Evolutionary conservation across 2,888 invertebrate species (phyloP), one percentile per base, ranked within the genome.

Genomic region (Drosophila longiperda): DNA sequence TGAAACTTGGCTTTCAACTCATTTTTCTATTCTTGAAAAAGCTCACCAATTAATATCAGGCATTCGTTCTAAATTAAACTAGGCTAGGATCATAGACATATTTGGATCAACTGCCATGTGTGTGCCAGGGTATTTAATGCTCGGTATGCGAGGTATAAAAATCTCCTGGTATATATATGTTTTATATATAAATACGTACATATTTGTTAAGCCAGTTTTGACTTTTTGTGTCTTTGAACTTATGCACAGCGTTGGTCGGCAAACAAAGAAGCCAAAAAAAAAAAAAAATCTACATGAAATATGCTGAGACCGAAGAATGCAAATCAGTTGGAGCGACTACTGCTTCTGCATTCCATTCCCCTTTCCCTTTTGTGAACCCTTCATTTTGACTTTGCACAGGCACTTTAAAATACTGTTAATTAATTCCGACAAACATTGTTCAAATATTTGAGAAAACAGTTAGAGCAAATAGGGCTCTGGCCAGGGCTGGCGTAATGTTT

Each of bases 401-500:
- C 64, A 60, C 65, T 75, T 64, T 55, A 66, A 72, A 79, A 75
- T 71, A 70, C 74, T 89, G 81, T 87, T 90, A 90, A 87, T 87
- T 87, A 87, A 90, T 90, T 87, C 87, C 77, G 89, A 81, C 87
- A 90, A 89, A 81, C 82, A 89, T 75, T 87, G 85, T 67, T 78
- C 76, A 86, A 87, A 87, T 87, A 87, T 87, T 90, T 87, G 76
- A 38, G 66, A 62, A 72, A 69, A 87, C 72, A 68, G 74, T 59
- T 52, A 49, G 50, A 60, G 45, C 67, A 72, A 73, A 73, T 70
- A 73, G 11, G 38, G 48, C 48, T 17, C 34, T 40, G n/a, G 1
- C 20, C 20, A 40, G 23, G 33, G 23, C 36, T 54, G 48, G 12
- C 40, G 53, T 60, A 59, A 33, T 55, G 54, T 67, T 71, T 64